Percentiles rank a stretch among this genome's conserved stretches.
Evolutionary conservation across 1,140 invertebrate species (phyloP).

Genomic region (Mycetomoellerius zeteki): DNA sequence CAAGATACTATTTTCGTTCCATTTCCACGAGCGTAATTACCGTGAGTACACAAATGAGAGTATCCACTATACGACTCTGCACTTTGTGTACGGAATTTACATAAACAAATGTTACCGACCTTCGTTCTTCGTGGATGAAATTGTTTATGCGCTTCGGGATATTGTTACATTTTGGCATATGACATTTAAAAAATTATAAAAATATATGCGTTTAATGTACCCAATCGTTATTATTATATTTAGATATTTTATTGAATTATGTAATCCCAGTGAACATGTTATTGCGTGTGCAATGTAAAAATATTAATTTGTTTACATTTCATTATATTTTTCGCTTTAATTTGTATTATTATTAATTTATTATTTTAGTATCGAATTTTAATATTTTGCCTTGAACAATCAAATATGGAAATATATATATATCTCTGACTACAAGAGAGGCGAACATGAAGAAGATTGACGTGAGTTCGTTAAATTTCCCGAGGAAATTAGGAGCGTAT

Average conservation of each 20-base stretch:
- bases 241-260: neutral
- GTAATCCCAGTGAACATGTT: neutral
- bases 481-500: slow-evolving; percentile 30
- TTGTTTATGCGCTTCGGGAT: slow-evolving; percentile 9
- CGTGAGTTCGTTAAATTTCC: slow-evolving; percentile 29
- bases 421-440: neutral
- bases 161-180: neutral
- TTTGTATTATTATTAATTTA: neutral
- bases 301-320: neutral
- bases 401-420: neutral
- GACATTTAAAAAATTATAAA: slow-evolving; percentile 9
- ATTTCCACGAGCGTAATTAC: slow-evolving; percentile 51
- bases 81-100: slow-evolving; percentile 41
- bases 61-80: slow-evolving; percentile 1
- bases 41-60: slow-evolving; percentile 19
- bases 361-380: neutral
- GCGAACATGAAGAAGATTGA: slow-evolving; percentile 44
- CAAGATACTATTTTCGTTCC: slow-evolving; percentile 59
- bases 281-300: neutral
- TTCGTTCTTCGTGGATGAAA: neutral
- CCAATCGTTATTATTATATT: neutral
- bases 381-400: neutral
- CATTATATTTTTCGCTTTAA: neutral
- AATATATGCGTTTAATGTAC: neutral
- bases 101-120: slow-evolving; percentile 41